Base-by-base conservation (phyloP, 2,113 vertebrate genomes). In the Ornithorhynchus anatinus region DNA sequence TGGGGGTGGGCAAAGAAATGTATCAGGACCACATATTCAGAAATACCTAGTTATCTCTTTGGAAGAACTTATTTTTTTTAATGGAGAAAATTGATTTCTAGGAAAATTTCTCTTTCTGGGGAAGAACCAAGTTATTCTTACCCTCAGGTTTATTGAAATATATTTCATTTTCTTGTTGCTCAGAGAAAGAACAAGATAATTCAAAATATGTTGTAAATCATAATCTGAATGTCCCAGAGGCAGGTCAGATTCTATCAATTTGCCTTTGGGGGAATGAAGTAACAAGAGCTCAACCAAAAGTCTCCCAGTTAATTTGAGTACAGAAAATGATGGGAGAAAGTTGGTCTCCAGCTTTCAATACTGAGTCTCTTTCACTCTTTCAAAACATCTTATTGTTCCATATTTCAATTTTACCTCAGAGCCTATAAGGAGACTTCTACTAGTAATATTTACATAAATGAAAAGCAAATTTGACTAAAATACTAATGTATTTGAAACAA, bases 371-470 rank as follows among this genome's bases (percentile, higher is more conserved):
- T 68, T 81, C 65, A 67, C 59, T 76, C 60, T 82, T 77, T 82
- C 32, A 75, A 63, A 40, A 57, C 75, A 57, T 43, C 11, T 59
- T 16, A n/a, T n/a, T n/a, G n/a, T n/a, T n/a, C n/a, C n/a, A 35
- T 47, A 42, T 80, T 84, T 84, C 70, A 52, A n/a, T n/a, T n/a
- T n/a, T n/a, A n/a, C n/a, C 70, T 58, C 48, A 58, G 75, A 61
- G 76, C 84, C 76, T 74, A 82, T 59, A 60, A 63, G 70, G 59
- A 68, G 57, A 80, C 70, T 80, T 84, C 71, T 80, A 22, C 52
- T 82, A 87, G 84, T 84, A 74, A 84, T 78, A 82, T 75, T 61
- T 74, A 78, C 25, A 70, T 82, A 73, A 82, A 84, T 80, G 73
- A 78, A 84, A 82, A 71, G 67, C 62, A n/a, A n/a, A n/a, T n/a